A percentile compares a stretch with the other conserved stretches of the same genome.
Evolutionary conservation across 2,797 vertebrate genomes (phyloP).

Genomic region (Chanos chanos): DNA sequence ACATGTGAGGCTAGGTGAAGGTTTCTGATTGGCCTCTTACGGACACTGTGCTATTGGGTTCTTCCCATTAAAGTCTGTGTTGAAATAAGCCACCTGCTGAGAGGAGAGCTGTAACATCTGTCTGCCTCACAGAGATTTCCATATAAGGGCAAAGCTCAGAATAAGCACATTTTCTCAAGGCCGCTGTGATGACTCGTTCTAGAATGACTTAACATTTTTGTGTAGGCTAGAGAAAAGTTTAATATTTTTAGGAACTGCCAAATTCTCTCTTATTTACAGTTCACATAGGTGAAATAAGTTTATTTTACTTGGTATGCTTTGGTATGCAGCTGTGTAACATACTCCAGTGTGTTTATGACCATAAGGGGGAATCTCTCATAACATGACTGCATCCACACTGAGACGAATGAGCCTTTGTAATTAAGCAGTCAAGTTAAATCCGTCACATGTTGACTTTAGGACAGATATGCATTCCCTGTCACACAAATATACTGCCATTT

Average conservation of each 20-base stretch:
- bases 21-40: too few species aligned
- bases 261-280: background rate
- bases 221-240: background rate
- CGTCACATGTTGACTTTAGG: background rate
- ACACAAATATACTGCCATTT: too few species aligned
- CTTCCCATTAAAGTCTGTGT: conserved; percentile 3
- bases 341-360: too few species aligned
- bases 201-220: conserved; percentile 39
- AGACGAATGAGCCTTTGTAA: too few species aligned
- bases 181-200: conserved; percentile 10
- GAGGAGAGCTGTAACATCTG: conserved; percentile 24
- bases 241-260: background rate
- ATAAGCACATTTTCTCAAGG: conserved; percentile 46
- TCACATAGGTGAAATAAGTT: background rate
- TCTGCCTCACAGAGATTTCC: conserved; percentile 50
- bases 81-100: conserved; percentile 65
- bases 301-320: background rate
- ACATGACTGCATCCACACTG: too few species aligned
- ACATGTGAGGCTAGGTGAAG: too few species aligned
- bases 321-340: background rate
- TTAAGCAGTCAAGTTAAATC: background rate
- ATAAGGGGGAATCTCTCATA: too few species aligned
- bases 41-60: too few species aligned
- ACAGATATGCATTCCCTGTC: too few species aligned
- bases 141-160: conserved; percentile 61